These are phyloP conservation scores for Notospermus geniculatus DNA, from an alignment of 1,140 invertebrate species.

Conservation along the genomic window DNA sequence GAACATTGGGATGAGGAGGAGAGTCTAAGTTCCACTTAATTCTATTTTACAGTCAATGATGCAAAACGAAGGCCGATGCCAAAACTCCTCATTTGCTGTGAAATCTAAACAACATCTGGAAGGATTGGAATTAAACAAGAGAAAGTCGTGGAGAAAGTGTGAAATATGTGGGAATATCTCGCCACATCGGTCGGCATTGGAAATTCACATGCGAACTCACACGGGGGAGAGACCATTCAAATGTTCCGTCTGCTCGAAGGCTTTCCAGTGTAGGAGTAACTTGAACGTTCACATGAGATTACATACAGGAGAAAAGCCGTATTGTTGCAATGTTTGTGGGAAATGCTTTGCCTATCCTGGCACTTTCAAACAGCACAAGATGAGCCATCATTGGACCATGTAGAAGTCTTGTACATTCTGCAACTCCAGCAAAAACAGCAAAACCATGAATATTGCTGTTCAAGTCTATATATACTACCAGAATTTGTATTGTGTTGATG, in stretches of 20 bases:
- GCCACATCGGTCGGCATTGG: constrained; percentile 9
- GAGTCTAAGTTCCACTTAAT: constrained; percentile 15
- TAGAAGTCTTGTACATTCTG: constrained; percentile 86
- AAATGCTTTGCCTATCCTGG: constrained; percentile 13
- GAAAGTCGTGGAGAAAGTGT: constrained; percentile 42
- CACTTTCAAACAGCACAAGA: constrained; percentile 12
- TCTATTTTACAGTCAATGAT: constrained; percentile 17
- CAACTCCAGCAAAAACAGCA: too few species aligned
- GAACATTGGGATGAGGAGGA: too few species aligned
- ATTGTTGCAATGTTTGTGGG: constrained; percentile 11
- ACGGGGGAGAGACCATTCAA: constrained; percentile 3
- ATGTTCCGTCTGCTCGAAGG: constrained; percentile 14
- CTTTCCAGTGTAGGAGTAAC: constrained; percentile 9
- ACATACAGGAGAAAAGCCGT: constrained; percentile 11
- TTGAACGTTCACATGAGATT: constrained; percentile 16
- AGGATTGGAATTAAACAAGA: too few species aligned
- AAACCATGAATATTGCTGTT: too few species aligned
- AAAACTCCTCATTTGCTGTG: too few species aligned
- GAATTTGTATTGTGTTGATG: too few species aligned
- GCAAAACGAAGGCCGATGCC: not conserved
- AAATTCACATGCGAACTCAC: constrained; percentile 14
- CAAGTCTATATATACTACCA: too few species aligned
- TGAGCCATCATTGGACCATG: constrained; percentile 66
- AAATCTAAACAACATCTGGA: too few species aligned
- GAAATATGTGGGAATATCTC: constrained; percentile 35